A percentile compares a stretch with the other conserved stretches of the same genome.
phyloP scores from a whole-genome alignment of 1,140 invertebrate species.

The Trachymyrmex septentrionalis region DNA sequence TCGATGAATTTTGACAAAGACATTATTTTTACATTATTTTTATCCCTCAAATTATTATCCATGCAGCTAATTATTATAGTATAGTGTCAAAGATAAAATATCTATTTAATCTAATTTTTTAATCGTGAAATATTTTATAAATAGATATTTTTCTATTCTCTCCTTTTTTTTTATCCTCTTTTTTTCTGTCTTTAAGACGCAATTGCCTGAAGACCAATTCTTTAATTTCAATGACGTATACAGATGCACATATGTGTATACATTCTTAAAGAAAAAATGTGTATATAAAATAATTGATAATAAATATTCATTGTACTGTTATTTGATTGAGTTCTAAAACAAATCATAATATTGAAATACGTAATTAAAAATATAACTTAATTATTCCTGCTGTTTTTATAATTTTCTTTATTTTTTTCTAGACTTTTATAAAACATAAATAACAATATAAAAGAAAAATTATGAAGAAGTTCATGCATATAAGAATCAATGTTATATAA shows the following conservation, averaged over 20 bases:
- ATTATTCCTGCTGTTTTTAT: no score
- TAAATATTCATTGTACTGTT: no score
- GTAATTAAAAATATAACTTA: no score
- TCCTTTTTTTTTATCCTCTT: neutral
- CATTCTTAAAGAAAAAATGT: no score
- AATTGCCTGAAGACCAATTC: neutral
- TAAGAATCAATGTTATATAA: neutral
- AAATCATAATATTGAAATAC: no score
- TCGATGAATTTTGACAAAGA: neutral
- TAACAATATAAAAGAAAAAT: neutral
- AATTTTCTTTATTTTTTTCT: neutral
- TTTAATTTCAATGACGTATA: neutral
- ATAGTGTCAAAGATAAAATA: constrained; percentile 13
- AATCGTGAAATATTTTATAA: neutral
- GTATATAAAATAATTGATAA: no score
- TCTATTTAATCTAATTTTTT: constrained; percentile 2
- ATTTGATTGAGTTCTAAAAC: no score
- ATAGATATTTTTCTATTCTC: constrained; percentile 14
- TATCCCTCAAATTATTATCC: neutral
- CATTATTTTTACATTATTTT: constrained; percentile 33
- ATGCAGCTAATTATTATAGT: neutral
- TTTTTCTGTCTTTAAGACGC: neutral
- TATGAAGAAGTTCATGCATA: neutral
- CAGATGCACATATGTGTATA: no score
- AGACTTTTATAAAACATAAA: neutral